Conservation (phyloP, 2,113 vertebrate genomes). For the Phrynocephalus versicolor region DNA sequence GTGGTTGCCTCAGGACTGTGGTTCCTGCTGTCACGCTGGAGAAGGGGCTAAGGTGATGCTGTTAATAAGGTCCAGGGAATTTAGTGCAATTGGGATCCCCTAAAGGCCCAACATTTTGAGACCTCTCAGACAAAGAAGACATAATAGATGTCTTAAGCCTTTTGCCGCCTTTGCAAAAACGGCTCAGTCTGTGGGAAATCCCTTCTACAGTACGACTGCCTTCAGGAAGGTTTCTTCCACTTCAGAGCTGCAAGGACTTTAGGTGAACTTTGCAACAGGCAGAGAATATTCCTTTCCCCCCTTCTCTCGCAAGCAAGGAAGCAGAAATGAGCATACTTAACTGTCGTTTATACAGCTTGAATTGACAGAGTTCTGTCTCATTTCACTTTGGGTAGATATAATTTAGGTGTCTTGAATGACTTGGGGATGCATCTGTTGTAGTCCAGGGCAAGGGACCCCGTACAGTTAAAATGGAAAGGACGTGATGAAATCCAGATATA, state of each 20-base stretch:
- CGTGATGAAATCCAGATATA: background rate
- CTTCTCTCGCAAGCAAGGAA: slow-evolving; percentile 7
- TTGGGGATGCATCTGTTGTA: background rate
- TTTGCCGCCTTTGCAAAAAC: slow-evolving; percentile 4
- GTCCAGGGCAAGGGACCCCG: background rate
- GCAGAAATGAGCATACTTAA: background rate
- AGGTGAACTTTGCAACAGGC: slow-evolving; percentile 12
- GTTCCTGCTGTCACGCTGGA: background rate
- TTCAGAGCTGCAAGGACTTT: background rate
- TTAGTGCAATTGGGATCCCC: slow-evolving; percentile 12
- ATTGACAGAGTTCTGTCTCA: background rate
- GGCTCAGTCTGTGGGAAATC: slow-evolving; percentile 20
- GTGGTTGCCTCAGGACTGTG: slow-evolving; percentile 6
- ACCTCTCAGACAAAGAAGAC: background rate
- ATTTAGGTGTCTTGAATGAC: background rate
- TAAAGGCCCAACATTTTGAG: slow-evolving; percentile 20
- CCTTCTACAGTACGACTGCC: slow-evolving; percentile 4
- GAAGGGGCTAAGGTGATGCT: background rate
- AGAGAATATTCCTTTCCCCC: background rate
- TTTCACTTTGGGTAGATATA: background rate
- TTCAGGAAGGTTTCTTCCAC: slow-evolving; percentile 34
- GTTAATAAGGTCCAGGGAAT: slow-evolving; percentile 15
- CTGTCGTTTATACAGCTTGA: background rate
- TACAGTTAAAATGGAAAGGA: background rate
- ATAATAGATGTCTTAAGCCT: slow-evolving; percentile 6